Base-by-base conservation (phyloP, 2,113 vertebrate species). In the Boleophthalmus pectinirostris region DNA sequence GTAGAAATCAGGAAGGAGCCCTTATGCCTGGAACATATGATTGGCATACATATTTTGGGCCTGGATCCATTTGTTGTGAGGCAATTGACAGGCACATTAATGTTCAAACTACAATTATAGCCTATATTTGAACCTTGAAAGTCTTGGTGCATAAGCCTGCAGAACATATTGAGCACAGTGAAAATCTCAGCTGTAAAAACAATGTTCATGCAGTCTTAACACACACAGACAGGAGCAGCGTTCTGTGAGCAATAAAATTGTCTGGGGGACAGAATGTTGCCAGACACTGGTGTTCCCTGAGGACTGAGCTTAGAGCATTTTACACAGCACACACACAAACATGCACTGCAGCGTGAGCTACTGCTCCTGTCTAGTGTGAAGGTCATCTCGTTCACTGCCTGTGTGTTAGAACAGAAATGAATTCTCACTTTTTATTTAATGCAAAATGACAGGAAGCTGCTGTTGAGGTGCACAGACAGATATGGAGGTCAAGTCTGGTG, bases 201-300 rank as follows among this genome's bases (percentile, higher is more conserved):
- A 24, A 57, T 6, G 23, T 24, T 25, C 16, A 81, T 57, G 83
- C 8, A 79, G 72, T 73, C 70, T 29, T 58, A 67, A 85, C 73
- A 80, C 24, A 77, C 23, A 65, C 79, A 85, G 83, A 87, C 78
- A 88, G 23, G 1, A 69, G 66, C 70, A 45, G 71, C 2, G 18
- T 72, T 72, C 51, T 38, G 24, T 25, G 21, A 64, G 74, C 68
- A 23, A 73, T 73, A 51, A 46, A 74, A 71, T 11, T 2, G 57
- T 82, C 86, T 58, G 70, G 85, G 87, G 85, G 84, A 47, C 72
- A 53, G n/a, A 75, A 82, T 25, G 78, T 76, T 79, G 74, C 54
- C 84, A 90, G 65, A 86, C 81, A 85, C 78, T 74, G 56, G 68
- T 15, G 1, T 72, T 79, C 87, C 78, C 72, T 18, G 65, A 23